phyloP scores from a whole-genome alignment of 2,113 vertebrate genomes.

The Promerops cafer region DNA sequence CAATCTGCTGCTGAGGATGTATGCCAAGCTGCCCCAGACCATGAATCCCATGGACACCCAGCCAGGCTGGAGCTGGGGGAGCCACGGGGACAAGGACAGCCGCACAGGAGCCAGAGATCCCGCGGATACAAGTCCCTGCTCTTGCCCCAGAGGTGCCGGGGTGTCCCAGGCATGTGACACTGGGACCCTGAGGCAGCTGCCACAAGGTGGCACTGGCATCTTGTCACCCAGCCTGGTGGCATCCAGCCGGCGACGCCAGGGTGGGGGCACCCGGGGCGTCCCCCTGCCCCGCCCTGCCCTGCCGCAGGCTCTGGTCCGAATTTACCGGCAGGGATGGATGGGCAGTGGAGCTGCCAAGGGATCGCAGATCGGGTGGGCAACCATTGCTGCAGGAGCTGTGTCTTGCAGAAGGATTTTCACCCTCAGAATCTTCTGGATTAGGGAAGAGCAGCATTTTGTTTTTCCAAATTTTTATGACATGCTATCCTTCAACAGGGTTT shows the following conservation, averaged over 20 bases:
- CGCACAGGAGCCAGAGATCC: not conserved
- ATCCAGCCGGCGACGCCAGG: not conserved
- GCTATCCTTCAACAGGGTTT: not conserved
- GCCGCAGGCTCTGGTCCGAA: accelerated
- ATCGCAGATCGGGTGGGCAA: accelerated
- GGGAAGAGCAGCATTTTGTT: not conserved
- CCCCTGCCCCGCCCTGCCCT: not conserved
- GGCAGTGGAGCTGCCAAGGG: not conserved
- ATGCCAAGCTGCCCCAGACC: not conserved
- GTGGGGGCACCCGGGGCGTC: no score
- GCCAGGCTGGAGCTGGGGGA: not conserved
- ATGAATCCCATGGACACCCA: not conserved
- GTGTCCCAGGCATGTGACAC: accelerated
- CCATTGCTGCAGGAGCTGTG: not conserved
- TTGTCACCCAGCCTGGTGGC: not conserved
- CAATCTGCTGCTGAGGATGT: not conserved
- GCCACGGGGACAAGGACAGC: not conserved
- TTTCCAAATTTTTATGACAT: not conserved
- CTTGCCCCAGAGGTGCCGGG: accelerated
- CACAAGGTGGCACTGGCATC: constrained; percentile 33
- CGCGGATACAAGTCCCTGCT: accelerated
- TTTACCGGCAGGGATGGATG: accelerated
- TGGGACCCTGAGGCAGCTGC: not conserved
- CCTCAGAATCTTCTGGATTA: not conserved
- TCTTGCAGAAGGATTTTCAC: not conserved